Evolutionary conservation across 2,888 invertebrate species (phyloP).

Genomic region (Yponomeuta plumbellus): DNA sequence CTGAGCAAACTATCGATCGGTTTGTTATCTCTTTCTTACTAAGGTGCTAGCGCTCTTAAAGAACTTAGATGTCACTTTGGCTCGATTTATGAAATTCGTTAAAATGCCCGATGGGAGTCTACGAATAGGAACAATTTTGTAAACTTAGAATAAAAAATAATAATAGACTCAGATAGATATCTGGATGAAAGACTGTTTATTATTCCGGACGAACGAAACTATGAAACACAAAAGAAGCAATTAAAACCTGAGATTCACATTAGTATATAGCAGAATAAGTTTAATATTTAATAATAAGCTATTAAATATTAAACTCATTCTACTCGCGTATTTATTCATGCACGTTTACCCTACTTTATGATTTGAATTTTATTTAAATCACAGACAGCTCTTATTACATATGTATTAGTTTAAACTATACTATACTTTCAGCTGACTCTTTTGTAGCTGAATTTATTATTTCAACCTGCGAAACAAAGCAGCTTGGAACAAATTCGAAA

Average conservation of each 20-base stretch:
- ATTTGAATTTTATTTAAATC: too few species aligned
- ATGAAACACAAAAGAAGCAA: background rate
- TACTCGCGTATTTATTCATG: background rate
- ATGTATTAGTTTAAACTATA: too few species aligned
- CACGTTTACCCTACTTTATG: too few species aligned
- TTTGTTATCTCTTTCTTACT: slow-evolving; percentile 68
- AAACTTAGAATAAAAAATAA: too few species aligned
- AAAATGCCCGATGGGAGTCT: background rate
- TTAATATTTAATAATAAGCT: slow-evolving; percentile 3
- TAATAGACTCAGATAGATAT: background rate
- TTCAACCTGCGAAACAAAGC: too few species aligned
- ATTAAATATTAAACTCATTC: background rate
- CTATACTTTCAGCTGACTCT: too few species aligned
- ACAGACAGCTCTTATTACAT: too few species aligned
- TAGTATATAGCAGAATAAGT: background rate
- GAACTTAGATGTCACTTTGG: slow-evolving; percentile 23
- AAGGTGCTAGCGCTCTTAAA: slow-evolving; percentile 47
- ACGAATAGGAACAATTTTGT: background rate
- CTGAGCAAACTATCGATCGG: slow-evolving; percentile 71
- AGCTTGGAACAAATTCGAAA: too few species aligned
- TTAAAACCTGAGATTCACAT: background rate
- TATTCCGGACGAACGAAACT: background rate
- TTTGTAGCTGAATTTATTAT: too few species aligned
- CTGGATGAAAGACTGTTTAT: background rate
- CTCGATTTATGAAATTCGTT: slow-evolving; percentile 11